Conservation (phyloP, 64 coral and sea anemone genomes). For the Montipora efflorescens region DNA sequence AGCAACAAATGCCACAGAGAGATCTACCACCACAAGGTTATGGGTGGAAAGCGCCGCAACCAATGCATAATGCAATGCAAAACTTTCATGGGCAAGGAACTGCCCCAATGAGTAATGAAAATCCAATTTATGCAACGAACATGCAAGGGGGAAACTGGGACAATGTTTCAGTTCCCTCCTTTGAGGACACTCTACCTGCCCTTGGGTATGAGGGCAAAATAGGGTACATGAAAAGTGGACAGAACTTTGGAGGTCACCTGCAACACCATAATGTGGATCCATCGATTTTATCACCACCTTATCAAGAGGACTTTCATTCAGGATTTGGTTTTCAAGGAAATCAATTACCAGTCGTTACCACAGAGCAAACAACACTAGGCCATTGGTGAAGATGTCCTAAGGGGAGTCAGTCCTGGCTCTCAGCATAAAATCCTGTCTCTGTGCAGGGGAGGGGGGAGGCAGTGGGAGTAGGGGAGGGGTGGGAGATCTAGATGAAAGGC, state of each 20-base stretch:
- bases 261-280: constrained; percentile 38
- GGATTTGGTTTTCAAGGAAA: constrained; percentile 57
- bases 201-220: constrained; percentile 46
- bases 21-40: background rate
- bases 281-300: constrained; percentile 64
- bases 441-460: too few species aligned
- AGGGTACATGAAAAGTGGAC: constrained; percentile 32
- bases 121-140: constrained; percentile 40
- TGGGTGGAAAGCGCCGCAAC: constrained; percentile 28
- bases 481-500: background rate
- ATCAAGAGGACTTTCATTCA: constrained; percentile 40
- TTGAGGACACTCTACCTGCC: constrained; percentile 85
- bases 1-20: background rate
- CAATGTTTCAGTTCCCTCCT: constrained; percentile 49
- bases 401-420: background rate
- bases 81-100: background rate
- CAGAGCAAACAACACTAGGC: constrained; percentile 29
- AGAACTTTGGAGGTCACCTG: constrained; percentile 16
- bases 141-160: constrained; percentile 58
- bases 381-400: constrained; percentile 12
- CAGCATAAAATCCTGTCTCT: background rate
- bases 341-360: background rate
- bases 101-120: background rate
- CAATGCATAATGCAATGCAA: constrained; percentile 27
- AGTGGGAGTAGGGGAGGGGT: background rate